phyloP scores from a whole-genome alignment of 2,797 vertebrate genomes.

The Heliangelus exortis region DNA sequence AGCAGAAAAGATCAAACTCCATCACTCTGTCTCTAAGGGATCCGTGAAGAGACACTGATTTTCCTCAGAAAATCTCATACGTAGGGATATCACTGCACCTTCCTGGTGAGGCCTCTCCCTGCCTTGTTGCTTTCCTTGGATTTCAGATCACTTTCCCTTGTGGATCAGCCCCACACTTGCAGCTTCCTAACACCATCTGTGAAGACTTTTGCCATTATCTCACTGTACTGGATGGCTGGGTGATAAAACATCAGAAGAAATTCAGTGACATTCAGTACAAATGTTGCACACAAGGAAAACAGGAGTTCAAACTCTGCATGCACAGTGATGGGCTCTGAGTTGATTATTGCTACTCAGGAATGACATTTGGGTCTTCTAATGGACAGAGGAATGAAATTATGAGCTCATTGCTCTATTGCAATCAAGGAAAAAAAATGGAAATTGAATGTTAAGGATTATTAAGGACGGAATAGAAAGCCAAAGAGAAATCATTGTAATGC shows the following conservation, averaged over 20 bases:
- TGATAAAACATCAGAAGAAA: not conserved
- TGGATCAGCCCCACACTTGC: not conserved
- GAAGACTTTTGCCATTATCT: not conserved
- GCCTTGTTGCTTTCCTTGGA: not conserved
- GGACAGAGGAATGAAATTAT: conserved; percentile 59
- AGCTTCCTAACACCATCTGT: not conserved
- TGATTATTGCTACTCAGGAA: conserved; percentile 50
- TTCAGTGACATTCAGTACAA: not conserved
- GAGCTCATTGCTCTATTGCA: conserved; percentile 34
- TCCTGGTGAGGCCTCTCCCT: not conserved
- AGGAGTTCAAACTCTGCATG: not conserved
- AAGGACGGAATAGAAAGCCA: conserved; percentile 55
- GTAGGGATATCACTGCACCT: not conserved
- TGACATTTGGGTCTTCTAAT: conserved; percentile 59
- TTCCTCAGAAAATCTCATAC: not conserved
- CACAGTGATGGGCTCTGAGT: not conserved
- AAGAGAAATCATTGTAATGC: conserved; percentile 22
- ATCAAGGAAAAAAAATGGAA: conserved; percentile 36
- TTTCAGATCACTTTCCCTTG: not conserved
- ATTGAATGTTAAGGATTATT: conserved; percentile 63
- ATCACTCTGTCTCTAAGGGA: not conserved
- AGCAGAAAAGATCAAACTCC: not conserved
- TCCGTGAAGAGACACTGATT: not conserved
- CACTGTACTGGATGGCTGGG: not conserved
- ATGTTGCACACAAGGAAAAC: not conserved